These are phyloP conservation scores for Amblyjoppa proteus DNA, from an alignment of 2,888 invertebrate genomes.

Conservation along the genomic window DNA sequence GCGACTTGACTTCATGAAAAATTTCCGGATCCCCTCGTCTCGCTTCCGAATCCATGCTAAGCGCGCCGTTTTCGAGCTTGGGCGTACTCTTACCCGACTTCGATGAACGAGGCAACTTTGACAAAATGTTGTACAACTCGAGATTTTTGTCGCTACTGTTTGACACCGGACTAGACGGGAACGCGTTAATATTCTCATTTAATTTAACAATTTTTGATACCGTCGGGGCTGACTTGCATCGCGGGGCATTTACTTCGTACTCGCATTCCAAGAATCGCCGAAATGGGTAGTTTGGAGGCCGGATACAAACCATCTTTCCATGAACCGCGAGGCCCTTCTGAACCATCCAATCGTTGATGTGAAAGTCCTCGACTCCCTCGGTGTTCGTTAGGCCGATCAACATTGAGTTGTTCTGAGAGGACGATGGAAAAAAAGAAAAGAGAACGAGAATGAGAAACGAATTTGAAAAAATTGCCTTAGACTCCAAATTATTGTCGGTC, in stretches of 20 bases:
- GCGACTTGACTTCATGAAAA: constrained; percentile 4
- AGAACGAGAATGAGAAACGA: constrained; percentile 1
- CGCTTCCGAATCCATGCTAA: background rate
- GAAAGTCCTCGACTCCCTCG: constrained; percentile 74
- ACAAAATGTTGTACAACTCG: constrained; percentile 33
- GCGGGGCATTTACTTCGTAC: background rate
- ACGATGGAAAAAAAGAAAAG: constrained; percentile 28
- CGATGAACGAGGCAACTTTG: constrained; percentile 28
- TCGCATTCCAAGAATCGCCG: constrained; percentile 57
- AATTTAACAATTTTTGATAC: constrained; percentile 23
- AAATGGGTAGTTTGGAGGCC: constrained; percentile 72
- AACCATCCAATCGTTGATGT: constrained; percentile 80
- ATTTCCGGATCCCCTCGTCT: background rate
- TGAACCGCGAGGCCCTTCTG: constrained; percentile 73
- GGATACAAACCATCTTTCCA: constrained; percentile 81
- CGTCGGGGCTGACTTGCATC: background rate
- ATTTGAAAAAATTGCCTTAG: background rate
- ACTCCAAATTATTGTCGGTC: background rate
- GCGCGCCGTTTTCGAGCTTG: background rate
- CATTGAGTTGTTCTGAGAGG: constrained; percentile 79
- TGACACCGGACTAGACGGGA: background rate
- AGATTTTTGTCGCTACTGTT: background rate
- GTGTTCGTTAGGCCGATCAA: constrained; percentile 78
- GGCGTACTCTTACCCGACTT: background rate
- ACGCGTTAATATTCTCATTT: background rate